These are phyloP conservation scores for Lordiphosa stackelbergi DNA, from an alignment of 1,140 invertebrate species.

Conservation along the genomic window DNA sequence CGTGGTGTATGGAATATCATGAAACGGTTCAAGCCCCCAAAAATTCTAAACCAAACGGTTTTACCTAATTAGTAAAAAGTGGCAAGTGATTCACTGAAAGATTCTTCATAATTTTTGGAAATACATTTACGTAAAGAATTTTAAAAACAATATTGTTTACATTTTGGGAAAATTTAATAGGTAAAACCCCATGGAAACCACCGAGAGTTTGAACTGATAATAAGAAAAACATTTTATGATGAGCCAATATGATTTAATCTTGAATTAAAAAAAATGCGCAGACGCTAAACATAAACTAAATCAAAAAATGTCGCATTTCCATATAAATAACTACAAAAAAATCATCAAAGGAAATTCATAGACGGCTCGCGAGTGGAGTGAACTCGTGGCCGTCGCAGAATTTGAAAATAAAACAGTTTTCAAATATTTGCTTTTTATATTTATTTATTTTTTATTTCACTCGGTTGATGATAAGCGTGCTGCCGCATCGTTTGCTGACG, in stretches of 20 bases:
- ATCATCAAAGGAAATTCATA: conserved; percentile 69
- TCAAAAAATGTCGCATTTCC: not conserved
- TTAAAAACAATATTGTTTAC: conserved; percentile 21
- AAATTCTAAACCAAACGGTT: too few species aligned
- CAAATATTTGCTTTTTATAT: conserved; percentile 29
- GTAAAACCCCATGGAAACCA: conserved; percentile 32
- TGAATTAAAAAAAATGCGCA: too few species aligned
- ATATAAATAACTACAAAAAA: conserved; percentile 14
- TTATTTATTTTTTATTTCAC: conserved; percentile 11
- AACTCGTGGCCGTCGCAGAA: conserved; percentile 64
- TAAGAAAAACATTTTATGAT: too few species aligned
- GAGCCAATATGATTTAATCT: too few species aligned
- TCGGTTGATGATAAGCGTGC: conserved; percentile 30
- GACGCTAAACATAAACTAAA: too few species aligned
- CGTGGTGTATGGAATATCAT: too few species aligned
- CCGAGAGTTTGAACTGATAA: not conserved
- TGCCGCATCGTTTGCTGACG: conserved; percentile 46
- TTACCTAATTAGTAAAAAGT: too few species aligned
- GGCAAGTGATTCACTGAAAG: not conserved
- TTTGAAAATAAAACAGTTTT: conserved; percentile 40
- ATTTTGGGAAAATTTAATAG: not conserved
- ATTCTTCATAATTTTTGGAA: conserved; percentile 5
- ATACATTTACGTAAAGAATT: not conserved
- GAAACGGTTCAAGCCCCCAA: too few species aligned
- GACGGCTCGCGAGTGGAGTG: conserved; percentile 57